These are phyloP conservation scores for Phallusia fumigata DNA, from an alignment of 23 tunicate species.

Conservation along the genomic window DNA sequence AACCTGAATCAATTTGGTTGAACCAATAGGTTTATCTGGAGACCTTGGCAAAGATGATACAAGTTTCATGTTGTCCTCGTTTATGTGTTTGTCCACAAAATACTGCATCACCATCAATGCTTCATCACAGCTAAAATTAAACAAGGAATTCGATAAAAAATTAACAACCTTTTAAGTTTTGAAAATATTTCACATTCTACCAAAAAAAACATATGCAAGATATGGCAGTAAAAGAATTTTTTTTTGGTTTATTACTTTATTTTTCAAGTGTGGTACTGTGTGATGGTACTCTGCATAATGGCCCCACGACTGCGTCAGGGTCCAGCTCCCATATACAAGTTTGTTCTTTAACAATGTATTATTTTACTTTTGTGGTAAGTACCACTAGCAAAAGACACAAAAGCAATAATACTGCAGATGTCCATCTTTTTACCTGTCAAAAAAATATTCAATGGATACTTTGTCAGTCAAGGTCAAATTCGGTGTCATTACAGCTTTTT, in stretches of 20 bases:
- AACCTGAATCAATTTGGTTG: background rate
- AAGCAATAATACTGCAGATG: background rate
- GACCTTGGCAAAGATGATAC: background rate
- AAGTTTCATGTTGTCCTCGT: background rate
- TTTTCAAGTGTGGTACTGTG: too few relatives aligned
- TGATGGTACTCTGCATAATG: too few relatives aligned
- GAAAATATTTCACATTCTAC: too few relatives aligned
- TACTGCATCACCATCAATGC: constrained; percentile 28
- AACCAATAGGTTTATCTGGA: background rate
- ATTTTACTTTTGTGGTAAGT: too few relatives aligned
- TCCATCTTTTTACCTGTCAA: constrained; percentile 7
- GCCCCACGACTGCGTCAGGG: too few relatives aligned
- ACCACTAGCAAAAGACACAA: constrained; percentile 5
- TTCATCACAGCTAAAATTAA: constrained; percentile 15
- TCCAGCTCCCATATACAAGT: too few relatives aligned
- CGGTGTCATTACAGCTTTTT: background rate
- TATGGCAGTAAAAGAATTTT: too few relatives aligned
- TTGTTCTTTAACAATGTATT: too few relatives aligned
- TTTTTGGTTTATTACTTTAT: too few relatives aligned
- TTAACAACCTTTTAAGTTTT: background rate
- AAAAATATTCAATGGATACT: constrained; percentile 33
- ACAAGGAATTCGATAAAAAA: background rate
- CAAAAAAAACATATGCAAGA: too few relatives aligned
- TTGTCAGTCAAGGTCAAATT: background rate
- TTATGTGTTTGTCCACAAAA: constrained; percentile 18